Conservation (phyloP, 2,113 vertebrate species). For the Taurulus bubalis region DNA sequence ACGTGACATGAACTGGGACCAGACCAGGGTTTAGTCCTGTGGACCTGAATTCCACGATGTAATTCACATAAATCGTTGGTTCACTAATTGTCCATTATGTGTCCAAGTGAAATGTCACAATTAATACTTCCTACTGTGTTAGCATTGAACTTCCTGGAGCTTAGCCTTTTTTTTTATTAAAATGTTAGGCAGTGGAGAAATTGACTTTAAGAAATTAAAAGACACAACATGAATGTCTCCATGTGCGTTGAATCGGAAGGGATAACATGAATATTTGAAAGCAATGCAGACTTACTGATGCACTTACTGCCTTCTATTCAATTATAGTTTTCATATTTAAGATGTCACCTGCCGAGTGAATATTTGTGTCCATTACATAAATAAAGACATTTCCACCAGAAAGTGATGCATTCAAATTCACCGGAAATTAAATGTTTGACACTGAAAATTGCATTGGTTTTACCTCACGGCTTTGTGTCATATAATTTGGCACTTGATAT, state of each 20-base stretch:
- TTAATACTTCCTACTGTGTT: background rate
- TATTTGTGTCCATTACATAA: background rate
- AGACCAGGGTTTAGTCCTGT: background rate
- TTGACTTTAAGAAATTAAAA: too few relatives aligned
- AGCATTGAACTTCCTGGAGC: background rate
- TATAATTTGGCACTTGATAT: background rate
- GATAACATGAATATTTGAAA: background rate
- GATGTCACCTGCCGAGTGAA: background rate
- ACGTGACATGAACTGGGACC: background rate
- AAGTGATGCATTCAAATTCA: background rate
- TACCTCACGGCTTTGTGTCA: background rate
- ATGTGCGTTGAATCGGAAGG: background rate
- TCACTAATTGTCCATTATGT: too few relatives aligned
- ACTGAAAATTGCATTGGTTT: background rate
- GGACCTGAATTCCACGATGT: background rate
- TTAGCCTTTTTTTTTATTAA: background rate
- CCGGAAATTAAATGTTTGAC: background rate
- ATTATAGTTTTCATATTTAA: background rate
- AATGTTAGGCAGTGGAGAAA: background rate
- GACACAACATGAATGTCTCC: background rate
- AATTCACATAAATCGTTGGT: background rate
- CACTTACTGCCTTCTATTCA: too few relatives aligned
- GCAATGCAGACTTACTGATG: background rate
- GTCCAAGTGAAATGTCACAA: background rate
- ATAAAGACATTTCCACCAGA: background rate